These are phyloP conservation scores for Drosophila mayaguana DNA, from an alignment of 2,888 invertebrate species.

Conservation along the genomic window DNA sequence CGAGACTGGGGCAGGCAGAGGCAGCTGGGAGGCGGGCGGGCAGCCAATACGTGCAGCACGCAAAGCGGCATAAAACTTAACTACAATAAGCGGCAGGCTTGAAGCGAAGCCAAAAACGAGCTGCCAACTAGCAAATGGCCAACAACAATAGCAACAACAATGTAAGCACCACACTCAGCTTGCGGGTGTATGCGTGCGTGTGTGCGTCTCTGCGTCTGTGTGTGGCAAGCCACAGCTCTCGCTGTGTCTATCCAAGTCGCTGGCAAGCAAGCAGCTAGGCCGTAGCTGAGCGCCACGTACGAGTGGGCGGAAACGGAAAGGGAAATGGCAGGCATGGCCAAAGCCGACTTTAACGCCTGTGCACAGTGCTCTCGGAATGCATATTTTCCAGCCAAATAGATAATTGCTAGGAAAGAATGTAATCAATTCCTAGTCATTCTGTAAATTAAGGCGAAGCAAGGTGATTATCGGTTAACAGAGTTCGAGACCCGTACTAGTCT, in stretches of 20 bases:
- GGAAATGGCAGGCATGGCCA: conserved; percentile 64
- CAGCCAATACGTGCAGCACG: conserved; percentile 65
- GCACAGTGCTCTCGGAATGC: not conserved
- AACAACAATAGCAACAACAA: conserved; percentile 20
- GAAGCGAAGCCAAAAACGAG: conserved; percentile 54
- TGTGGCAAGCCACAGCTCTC: conserved; percentile 24
- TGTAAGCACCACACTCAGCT: conserved; percentile 14
- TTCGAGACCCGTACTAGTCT: no score
- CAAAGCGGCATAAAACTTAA: conserved; percentile 78
- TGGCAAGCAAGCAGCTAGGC: conserved; percentile 57
- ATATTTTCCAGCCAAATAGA: not conserved
- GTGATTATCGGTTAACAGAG: not conserved
- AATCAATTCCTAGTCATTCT: not conserved
- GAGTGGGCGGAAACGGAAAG: conserved; percentile 65
- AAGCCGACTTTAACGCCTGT: not conserved
- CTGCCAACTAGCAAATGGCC: conserved; percentile 48
- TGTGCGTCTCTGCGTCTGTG: conserved; percentile 18
- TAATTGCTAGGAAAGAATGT: not conserved
- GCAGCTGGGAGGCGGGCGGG: not conserved
- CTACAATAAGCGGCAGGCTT: conserved; percentile 62
- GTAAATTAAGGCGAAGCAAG: not conserved
- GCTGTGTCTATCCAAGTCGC: conserved; percentile 47
- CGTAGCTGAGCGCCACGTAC: conserved; percentile 61
- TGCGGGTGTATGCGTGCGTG: conserved; percentile 12
- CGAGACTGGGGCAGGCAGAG: not conserved